Conservation (phyloP, 2,113 vertebrate genomes). For the Orcinus orca region DNA sequence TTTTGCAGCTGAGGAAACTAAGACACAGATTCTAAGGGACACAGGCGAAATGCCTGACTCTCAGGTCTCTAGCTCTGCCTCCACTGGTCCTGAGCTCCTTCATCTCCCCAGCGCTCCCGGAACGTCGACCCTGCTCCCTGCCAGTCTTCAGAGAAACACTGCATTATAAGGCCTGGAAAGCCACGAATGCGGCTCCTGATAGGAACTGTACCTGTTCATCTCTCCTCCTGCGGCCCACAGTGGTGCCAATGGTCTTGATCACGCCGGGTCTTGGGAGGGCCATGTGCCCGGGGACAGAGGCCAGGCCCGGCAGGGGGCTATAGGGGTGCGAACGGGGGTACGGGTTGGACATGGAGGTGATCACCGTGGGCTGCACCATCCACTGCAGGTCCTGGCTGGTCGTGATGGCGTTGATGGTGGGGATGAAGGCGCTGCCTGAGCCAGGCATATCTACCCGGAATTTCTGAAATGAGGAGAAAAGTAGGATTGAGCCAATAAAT, state of each 20-base stretch:
- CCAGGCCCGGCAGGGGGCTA: slow-evolving; percentile 89
- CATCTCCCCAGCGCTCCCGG: background rate
- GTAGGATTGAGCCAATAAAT: slow-evolving; percentile 3
- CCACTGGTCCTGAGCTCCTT: background rate
- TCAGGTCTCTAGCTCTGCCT: background rate
- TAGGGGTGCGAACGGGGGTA: slow-evolving; percentile 96
- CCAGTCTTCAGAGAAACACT: background rate
- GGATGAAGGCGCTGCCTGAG: slow-evolving; percentile 98
- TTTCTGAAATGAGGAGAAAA: slow-evolving; percentile 86
- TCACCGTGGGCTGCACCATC: slow-evolving; percentile 99
- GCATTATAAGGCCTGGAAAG: background rate
- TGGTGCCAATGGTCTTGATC: slow-evolving; percentile 96
- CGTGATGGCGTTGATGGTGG: slow-evolving; percentile 99
- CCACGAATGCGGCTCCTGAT: accelerated
- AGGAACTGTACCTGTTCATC: slow-evolving; percentile 92
- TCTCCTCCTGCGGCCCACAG: slow-evolving; percentile 92
- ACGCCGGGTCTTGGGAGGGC: slow-evolving; percentile 93
- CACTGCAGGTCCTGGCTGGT: slow-evolving; percentile 99
- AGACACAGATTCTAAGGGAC: background rate
- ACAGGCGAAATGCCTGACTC: background rate
- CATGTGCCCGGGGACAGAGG: slow-evolving; percentile 90
- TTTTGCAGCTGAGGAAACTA: background rate
- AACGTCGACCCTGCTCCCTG: background rate
- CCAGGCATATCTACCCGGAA: slow-evolving; percentile 99
- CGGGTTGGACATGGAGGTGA: slow-evolving; percentile 99